phyloP scores from a whole-genome alignment of 1,140 invertebrate genomes.

The Stenopsyche tienmushanensis region DNA sequence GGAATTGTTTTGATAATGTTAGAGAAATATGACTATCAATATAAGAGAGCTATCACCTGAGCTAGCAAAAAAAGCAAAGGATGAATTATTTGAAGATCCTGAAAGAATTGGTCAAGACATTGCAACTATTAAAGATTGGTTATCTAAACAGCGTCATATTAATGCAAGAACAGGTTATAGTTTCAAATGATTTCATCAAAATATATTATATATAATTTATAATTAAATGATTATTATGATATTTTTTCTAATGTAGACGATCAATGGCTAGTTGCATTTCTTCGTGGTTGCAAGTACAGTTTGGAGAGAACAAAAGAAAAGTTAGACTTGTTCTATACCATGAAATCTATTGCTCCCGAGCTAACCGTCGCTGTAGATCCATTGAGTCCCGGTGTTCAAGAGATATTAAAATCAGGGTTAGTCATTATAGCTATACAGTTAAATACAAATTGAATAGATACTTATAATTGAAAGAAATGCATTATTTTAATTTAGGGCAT shows the following conservation, averaged over 20 bases:
- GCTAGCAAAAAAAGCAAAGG: constrained; percentile 48
- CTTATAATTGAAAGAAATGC: neutral
- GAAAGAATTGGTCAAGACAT: constrained; percentile 56
- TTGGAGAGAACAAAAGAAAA: constrained; percentile 80
- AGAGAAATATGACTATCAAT: too few species aligned
- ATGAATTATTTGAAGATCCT: constrained; percentile 48
- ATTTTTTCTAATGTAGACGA: constrained; percentile 61
- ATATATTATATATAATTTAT: neutral
- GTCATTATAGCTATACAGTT: constrained; percentile 4
- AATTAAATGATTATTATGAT: constrained; percentile 14
- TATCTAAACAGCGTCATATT: constrained; percentile 70
- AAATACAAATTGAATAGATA: constrained; percentile 1
- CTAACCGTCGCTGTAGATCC: constrained; percentile 48
- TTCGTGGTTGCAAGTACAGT: constrained; percentile 81
- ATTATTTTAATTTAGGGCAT: neutral
- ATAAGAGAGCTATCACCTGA: constrained; percentile 48
- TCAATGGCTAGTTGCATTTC: constrained; percentile 70
- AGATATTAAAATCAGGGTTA: constrained; percentile 56
- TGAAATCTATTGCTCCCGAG: constrained; percentile 48
- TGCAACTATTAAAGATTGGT: constrained; percentile 68
- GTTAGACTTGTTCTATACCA: constrained; percentile 71
- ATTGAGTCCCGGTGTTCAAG: constrained; percentile 47
- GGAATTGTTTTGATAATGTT: too few species aligned
- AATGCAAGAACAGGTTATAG: constrained; percentile 3
- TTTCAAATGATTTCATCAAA: neutral